These are phyloP conservation scores for Characodon lateralis DNA, from an alignment of 2,797 vertebrate genomes.

Conservation along the genomic window DNA sequence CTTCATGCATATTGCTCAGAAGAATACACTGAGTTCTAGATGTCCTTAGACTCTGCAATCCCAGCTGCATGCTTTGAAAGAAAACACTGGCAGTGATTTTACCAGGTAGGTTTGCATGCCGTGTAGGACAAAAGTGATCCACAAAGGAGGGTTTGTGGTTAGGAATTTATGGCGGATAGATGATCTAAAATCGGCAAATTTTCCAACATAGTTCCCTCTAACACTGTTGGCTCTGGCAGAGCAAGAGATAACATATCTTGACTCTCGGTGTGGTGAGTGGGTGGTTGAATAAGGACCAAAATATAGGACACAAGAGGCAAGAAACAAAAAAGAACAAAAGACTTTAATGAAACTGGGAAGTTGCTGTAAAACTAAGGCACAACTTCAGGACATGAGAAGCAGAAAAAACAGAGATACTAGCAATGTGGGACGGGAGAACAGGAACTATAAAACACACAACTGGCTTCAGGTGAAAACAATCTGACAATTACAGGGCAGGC, in stretches of 20 bases:
- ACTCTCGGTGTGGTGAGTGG: neutral
- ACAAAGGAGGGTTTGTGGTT: neutral
- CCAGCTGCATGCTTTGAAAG: neutral
- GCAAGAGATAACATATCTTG: neutral
- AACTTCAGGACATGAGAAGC: neutral
- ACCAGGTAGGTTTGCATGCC: neutral
- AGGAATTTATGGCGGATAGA: neutral
- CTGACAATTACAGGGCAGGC: conserved; percentile 2
- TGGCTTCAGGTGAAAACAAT: conserved; percentile 5
- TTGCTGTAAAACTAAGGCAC: neutral
- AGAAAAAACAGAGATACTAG: neutral
- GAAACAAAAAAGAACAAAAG: neutral
- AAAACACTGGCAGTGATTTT: neutral
- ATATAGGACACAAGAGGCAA: neutral
- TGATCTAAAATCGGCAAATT: neutral
- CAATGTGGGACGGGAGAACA: neutral
- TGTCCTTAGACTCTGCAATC: neutral
- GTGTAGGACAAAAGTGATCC: neutral
- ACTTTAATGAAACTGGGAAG: neutral
- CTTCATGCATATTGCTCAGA: neutral
- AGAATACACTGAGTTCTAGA: neutral
- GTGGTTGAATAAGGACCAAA: neutral
- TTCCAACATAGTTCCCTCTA: neutral
- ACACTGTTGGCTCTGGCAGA: neutral
- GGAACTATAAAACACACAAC: neutral